Conservation (phyloP, 1,140 invertebrate species). For the Physella acuta region DNA sequence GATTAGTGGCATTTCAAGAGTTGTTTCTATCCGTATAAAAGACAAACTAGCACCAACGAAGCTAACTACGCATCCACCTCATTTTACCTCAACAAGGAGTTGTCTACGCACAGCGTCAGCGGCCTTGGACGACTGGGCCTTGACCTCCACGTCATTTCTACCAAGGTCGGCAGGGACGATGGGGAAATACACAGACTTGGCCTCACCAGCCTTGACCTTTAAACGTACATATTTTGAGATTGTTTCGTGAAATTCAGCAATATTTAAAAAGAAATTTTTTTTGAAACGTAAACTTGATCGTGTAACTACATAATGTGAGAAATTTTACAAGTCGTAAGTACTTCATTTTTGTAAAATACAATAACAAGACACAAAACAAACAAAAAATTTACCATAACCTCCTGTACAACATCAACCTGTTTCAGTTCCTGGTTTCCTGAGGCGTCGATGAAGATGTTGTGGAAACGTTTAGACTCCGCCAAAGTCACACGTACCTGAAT, state of each 20-base stretch:
- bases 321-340: too few relatives aligned
- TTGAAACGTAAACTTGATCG: too few relatives aligned
- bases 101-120: slow-evolving; percentile 51
- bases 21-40: too few relatives aligned
- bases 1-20: slow-evolving; percentile 81
- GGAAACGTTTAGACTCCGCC: slow-evolving; percentile 43
- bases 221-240: too few relatives aligned
- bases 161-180: slow-evolving; percentile 48
- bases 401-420: slow-evolving; percentile 33
- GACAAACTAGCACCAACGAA: too few relatives aligned
- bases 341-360: too few relatives aligned
- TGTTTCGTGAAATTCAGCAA: too few relatives aligned
- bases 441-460: slow-evolving; percentile 40
- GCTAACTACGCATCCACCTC: too few relatives aligned
- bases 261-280: too few relatives aligned
- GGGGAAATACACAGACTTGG: slow-evolving; percentile 51
- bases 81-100: slow-evolving; percentile 49
- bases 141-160: slow-evolving; percentile 41
- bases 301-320: too few relatives aligned
- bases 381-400: slow-evolving; percentile 40
- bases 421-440: slow-evolving; percentile 32
- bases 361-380: too few relatives aligned
- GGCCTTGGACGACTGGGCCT: slow-evolving; percentile 43
- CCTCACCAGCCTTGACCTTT: slow-evolving; percentile 42
- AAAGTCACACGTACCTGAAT: slow-evolving; percentile 48